A percentile compares a stretch with the other conserved stretches of the same genome.
Evolutionary conservation across 1,140 invertebrate species (phyloP).

Genomic region (Bombus fervidus): DNA sequence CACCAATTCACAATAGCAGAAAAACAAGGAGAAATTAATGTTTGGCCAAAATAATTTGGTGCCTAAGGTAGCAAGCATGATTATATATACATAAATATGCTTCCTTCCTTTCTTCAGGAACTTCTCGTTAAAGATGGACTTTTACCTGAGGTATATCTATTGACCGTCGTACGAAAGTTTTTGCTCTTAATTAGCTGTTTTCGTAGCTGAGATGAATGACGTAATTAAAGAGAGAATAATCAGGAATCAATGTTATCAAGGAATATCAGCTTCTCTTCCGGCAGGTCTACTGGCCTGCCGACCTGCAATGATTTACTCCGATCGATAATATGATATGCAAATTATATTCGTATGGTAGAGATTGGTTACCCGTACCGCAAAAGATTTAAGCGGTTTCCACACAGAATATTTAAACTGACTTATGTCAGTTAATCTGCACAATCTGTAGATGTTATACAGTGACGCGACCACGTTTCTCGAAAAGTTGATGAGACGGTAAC

Average conservation of each 20-base stretch:
- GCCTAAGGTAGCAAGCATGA: no score
- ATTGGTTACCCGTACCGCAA: slow-evolving; percentile 63
- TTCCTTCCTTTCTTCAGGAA: background rate
- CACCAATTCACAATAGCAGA: rapidly evolving
- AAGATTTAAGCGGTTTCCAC: slow-evolving; percentile 53
- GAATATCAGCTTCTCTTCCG: slow-evolving; percentile 59
- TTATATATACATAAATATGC: no score
- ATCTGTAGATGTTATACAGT: background rate
- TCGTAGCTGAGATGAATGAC: slow-evolving; percentile 28
- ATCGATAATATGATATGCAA: slow-evolving; percentile 71
- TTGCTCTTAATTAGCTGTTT: background rate
- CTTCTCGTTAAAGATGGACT: background rate
- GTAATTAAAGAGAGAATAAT: slow-evolving; percentile 63
- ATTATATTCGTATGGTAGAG: slow-evolving; percentile 65
- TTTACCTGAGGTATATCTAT: background rate
- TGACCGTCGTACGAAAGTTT: background rate
- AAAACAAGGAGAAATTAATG: no score
- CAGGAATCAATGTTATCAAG: slow-evolving; percentile 62
- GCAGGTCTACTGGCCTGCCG: slow-evolving; percentile 55
- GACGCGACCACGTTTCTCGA: background rate
- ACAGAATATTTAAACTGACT: slow-evolving; percentile 41
- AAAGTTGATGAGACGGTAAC: background rate
- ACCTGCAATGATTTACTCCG: slow-evolving; percentile 67
- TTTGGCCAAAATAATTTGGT: no score
- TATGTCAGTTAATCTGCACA: slow-evolving; percentile 17